A percentile compares a stretch with the other conserved stretches of the same genome.
Evolutionary conservation across 2,113 vertebrate species (phyloP).

Genomic region (Capreolus pygargus): DNA sequence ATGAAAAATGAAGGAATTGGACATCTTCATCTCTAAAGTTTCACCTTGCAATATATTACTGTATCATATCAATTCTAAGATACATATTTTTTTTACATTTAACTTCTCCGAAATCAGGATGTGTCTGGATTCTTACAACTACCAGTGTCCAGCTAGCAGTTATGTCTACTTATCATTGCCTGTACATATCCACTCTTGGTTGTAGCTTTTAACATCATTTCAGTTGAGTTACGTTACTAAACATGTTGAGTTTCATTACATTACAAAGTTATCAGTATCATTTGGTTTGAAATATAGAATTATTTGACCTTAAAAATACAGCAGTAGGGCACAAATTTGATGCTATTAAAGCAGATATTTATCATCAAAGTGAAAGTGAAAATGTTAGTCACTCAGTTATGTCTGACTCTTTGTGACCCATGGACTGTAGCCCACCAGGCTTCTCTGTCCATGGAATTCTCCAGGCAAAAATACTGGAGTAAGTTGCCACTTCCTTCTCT

Average conservation of each 20-base stretch:
- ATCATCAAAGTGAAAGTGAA: not conserved
- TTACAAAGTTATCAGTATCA: not conserved
- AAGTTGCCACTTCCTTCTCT: not conserved
- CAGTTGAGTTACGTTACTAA: not conserved
- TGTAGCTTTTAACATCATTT: not conserved
- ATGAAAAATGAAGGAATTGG: not conserved
- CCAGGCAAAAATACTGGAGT: not conserved
- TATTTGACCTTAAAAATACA: slow-evolving; percentile 29
- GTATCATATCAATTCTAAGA: not conserved
- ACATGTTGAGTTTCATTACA: not conserved
- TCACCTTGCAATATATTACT: not conserved
- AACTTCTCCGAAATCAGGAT: not conserved
- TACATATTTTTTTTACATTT: not conserved
- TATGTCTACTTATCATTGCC: not conserved
- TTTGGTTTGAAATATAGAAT: slow-evolving; percentile 18
- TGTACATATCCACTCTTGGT: not conserved
- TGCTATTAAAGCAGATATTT: not conserved
- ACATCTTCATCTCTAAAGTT: not conserved
- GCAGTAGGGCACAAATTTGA: not conserved
- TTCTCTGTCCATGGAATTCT: not conserved
- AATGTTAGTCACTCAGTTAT: not conserved
- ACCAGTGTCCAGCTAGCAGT: not conserved
- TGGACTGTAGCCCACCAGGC: not conserved
- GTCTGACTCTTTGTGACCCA: not conserved
- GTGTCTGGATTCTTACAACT: not conserved